Percentiles rank a stretch among this genome's conserved stretches.
Evolutionary conservation across 2,797 vertebrate genomes (phyloP).

Genomic region (Loriculus beryllinus): DNA sequence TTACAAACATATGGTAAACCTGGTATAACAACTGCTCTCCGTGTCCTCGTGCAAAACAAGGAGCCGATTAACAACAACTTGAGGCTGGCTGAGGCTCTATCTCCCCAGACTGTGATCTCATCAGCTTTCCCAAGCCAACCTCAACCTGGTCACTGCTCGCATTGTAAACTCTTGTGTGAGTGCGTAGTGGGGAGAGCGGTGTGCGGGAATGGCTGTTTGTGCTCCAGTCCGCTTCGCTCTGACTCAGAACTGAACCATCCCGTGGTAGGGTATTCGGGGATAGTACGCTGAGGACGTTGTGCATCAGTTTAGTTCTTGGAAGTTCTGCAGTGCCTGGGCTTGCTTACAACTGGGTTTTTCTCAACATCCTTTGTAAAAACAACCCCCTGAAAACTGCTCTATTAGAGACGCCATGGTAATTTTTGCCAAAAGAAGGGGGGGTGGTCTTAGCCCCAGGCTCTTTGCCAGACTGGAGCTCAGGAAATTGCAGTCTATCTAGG

Average conservation of each 20-base stretch:
- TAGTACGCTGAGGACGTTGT: not conserved
- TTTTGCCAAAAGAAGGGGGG: constrained; percentile 38
- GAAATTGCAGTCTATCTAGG: constrained; percentile 67
- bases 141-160: constrained; percentile 40
- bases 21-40: not conserved
- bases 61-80: not conserved
- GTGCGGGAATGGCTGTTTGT: constrained; percentile 22
- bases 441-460: constrained; percentile 46
- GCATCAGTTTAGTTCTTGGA: not conserved
- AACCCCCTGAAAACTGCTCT: not conserved
- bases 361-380: constrained; percentile 19
- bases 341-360: not conserved
- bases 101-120: constrained; percentile 59
- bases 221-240: constrained; percentile 27
- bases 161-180: not conserved
- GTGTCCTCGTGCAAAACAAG: not conserved
- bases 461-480: constrained; percentile 44
- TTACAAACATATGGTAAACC: constrained; percentile 43
- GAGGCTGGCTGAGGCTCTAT: constrained; percentile 14
- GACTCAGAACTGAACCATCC: constrained; percentile 44
- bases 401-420: constrained; percentile 20
- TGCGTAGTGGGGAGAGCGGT: not conserved
- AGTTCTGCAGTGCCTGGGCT: not conserved
- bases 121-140: constrained; percentile 56
- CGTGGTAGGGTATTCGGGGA: constrained; percentile 4